Evolutionary conservation across 2,888 invertebrate species (phyloP).

Genomic region (Linyphia triangularis): DNA sequence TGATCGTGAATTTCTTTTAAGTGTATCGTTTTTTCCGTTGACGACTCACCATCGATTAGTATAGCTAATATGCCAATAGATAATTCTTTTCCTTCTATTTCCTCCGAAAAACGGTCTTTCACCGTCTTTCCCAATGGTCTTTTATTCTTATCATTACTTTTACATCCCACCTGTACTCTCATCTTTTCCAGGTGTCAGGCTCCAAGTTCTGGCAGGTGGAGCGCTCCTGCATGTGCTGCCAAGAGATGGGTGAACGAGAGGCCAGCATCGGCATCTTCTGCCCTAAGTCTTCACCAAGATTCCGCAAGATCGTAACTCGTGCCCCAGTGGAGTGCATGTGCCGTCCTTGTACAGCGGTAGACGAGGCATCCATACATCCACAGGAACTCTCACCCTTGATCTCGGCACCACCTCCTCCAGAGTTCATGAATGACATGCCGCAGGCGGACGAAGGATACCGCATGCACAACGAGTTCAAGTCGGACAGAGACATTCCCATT

Average conservation of each 20-base stretch:
- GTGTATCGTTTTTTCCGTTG: no score
- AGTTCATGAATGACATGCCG: slow-evolving; percentile 34
- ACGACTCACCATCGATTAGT: no score
- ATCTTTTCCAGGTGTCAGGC: slow-evolving; percentile 87
- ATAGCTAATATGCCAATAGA: no score
- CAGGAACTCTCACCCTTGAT: slow-evolving; percentile 85
- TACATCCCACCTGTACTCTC: no score
- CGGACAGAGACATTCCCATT: slow-evolving; percentile 61
- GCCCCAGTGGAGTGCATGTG: slow-evolving; percentile 97
- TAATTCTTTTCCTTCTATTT: no score
- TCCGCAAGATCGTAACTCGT: slow-evolving; percentile 88
- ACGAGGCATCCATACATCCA: slow-evolving; percentile 91
- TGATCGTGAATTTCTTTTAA: no score
- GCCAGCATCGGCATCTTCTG: slow-evolving; percentile 93
- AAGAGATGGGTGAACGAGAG: slow-evolving; percentile 94
- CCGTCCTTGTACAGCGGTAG: slow-evolving; percentile 92
- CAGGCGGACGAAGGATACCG: slow-evolving; percentile 24
- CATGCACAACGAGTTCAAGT: slow-evolving; percentile 39
- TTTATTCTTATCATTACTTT: no score
- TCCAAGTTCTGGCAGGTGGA: slow-evolving; percentile 98
- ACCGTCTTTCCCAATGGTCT: no score
- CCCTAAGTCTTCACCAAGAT: slow-evolving; percentile 91
- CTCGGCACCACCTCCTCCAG: neutral
- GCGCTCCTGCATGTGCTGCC: slow-evolving; percentile 95
- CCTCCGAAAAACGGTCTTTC: no score